Evolutionary conservation across 2,113 vertebrate genomes (phyloP).

Genomic region (Stercorarius parasiticus): DNA sequence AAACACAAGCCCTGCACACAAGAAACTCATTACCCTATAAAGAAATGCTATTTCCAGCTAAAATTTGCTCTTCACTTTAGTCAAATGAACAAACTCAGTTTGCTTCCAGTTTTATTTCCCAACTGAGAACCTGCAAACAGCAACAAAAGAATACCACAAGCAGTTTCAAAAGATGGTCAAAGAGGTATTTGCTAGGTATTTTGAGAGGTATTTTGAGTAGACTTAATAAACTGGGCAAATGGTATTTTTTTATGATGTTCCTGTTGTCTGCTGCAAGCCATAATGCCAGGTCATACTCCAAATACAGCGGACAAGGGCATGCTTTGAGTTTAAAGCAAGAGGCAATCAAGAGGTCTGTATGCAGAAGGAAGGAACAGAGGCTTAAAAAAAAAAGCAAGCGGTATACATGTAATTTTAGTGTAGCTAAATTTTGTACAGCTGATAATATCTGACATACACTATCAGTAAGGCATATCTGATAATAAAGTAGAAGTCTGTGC

Average conservation of each 20-base stretch:
- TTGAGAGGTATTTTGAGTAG: background rate
- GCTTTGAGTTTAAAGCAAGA: background rate
- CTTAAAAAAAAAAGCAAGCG: background rate
- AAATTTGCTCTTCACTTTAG: background rate
- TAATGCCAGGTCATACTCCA: background rate
- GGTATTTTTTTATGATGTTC: background rate
- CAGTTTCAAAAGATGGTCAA: background rate
- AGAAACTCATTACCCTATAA: background rate
- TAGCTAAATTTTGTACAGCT: background rate
- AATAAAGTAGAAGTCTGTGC: background rate
- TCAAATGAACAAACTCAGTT: background rate
- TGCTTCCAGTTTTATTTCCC: background rate
- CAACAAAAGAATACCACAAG: background rate
- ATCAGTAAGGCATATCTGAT: background rate
- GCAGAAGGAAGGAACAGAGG: background rate
- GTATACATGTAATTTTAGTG: background rate
- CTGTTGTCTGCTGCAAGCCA: background rate
- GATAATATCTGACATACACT: background rate
- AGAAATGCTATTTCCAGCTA: background rate
- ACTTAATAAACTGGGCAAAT: background rate
- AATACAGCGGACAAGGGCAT: background rate
- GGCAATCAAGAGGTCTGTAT: background rate
- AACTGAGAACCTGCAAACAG: background rate
- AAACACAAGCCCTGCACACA: background rate
- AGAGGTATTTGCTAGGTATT: background rate